phyloP scores from a whole-genome alignment of 2,888 invertebrate species.

The Autographa gamma region DNA sequence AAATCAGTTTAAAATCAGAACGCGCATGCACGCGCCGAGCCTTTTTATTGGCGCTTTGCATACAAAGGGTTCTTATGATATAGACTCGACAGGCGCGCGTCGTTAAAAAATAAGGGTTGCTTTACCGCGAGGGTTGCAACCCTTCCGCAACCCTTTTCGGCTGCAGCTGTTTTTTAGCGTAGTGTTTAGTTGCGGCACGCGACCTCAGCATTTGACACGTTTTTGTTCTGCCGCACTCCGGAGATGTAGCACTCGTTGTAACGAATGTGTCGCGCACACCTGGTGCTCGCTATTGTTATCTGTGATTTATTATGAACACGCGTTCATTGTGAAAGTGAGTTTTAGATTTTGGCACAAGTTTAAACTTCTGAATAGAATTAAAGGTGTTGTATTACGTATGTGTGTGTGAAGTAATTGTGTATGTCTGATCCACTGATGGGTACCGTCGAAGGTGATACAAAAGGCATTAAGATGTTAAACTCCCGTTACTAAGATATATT shows the following conservation, averaged over 20 bases:
- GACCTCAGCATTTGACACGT: slow-evolving; percentile 71
- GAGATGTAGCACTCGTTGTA: slow-evolving; percentile 35
- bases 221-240: slow-evolving; percentile 61
- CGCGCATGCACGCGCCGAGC: slow-evolving; percentile 86
- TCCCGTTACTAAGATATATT: no score
- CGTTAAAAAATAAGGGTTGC: slow-evolving; percentile 68
- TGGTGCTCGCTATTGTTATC: slow-evolving; percentile 45
- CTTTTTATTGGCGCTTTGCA: slow-evolving; percentile 85
- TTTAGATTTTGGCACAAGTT: slow-evolving; percentile 23
- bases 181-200: slow-evolving; percentile 75
- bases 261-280: slow-evolving; percentile 46
- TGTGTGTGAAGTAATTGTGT: slow-evolving; percentile 5
- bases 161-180: slow-evolving; percentile 82
- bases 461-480: background rate
- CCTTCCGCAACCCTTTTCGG: slow-evolving; percentile 82
- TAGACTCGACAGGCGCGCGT: slow-evolving; percentile 60
- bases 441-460: background rate
- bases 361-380: slow-evolving; percentile 10
- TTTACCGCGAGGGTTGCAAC: slow-evolving; percentile 68
- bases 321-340: slow-evolving; percentile 39
- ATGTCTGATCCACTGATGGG: background rate
- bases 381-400: slow-evolving; percentile 10
- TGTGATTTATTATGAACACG: slow-evolving; percentile 51
- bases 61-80: slow-evolving; percentile 72
- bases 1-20: slow-evolving; percentile 87